phyloP scores from a whole-genome alignment of 2,113 vertebrate species.

The Elaphurus davidianus region DNA sequence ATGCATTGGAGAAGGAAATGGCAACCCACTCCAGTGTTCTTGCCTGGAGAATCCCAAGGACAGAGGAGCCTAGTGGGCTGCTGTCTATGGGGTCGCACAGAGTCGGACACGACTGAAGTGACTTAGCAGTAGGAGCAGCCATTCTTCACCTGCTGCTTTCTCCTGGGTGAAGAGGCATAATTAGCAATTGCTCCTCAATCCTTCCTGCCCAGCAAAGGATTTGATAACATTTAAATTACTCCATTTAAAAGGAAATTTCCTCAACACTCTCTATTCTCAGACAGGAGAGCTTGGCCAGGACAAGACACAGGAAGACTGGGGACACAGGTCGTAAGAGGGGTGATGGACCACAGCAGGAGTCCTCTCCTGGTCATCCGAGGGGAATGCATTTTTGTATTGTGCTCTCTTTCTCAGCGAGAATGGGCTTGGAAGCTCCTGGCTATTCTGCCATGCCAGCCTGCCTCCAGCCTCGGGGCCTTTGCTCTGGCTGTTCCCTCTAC shows the following conservation, averaged over 20 bases:
- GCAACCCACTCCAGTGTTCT: no score
- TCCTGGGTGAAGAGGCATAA: neutral
- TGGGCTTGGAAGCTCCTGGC: neutral
- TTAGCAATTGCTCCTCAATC: neutral
- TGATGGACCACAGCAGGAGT: neutral
- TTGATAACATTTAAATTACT: conserved; percentile 69
- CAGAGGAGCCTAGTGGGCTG: no score
- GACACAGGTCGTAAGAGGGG: neutral
- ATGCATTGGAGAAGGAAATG: no score
- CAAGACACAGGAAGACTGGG: neutral
- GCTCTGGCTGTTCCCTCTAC: neutral
- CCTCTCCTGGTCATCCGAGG: neutral
- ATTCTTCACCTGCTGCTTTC: neutral
- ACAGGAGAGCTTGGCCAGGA: neutral
- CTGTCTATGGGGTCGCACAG: no score
- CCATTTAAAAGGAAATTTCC: conserved; percentile 48
- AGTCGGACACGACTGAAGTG: no score
- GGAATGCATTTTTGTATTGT: neutral
- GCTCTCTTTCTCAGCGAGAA: neutral
- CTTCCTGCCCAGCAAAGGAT: conserved; percentile 61
- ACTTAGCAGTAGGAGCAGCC: no score
- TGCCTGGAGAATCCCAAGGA: no score
- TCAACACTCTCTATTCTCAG: neutral
- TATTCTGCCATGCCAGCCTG: neutral
- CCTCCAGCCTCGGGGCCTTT: neutral